A percentile compares a stretch with the other conserved stretches of the same genome.
phyloP scores from a whole-genome alignment of 1,140 invertebrate genomes.

The Heliconius melpomene region DNA sequence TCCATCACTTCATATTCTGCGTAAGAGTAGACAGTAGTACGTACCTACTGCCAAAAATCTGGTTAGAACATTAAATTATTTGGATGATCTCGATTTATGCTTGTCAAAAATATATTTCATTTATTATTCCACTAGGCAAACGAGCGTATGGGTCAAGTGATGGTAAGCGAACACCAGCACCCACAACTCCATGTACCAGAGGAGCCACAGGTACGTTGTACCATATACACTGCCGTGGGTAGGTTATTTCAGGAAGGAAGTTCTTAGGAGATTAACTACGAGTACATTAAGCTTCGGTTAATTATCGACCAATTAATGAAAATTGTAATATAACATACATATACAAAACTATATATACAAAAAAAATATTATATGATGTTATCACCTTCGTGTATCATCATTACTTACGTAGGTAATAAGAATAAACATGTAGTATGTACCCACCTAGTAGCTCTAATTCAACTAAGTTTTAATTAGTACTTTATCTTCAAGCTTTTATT shows the following conservation, averaged over 20 bases:
- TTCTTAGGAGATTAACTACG: too few species aligned
- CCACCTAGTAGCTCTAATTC: neutral
- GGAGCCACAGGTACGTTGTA: too few species aligned
- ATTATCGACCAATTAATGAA: too few species aligned
- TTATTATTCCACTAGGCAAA: too few species aligned
- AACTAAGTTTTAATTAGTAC: constrained; percentile 1
- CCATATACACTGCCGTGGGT: too few species aligned
- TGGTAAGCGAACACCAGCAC: too few species aligned
- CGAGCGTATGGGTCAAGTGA: too few species aligned
- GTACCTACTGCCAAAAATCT: neutral
- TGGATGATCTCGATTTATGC: neutral
- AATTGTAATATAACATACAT: too few species aligned
- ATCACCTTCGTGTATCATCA: neutral
- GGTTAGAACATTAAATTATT: neutral
- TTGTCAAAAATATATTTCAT: neutral
- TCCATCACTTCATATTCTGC: constrained; percentile 70
- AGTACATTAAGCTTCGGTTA: too few species aligned
- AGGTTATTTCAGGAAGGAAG: too few species aligned
- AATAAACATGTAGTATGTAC: neutral
- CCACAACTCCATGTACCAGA: too few species aligned
- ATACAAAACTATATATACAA: neutral
- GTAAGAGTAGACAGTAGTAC: constrained; percentile 15
- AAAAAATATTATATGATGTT: neutral
- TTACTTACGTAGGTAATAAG: neutral
- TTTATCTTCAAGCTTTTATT: too few species aligned